Percentiles rank a stretch among this genome's conserved stretches.
These are phyloP conservation scores for Anniella stebbinsi DNA, from an alignment of 2,797 vertebrate genomes.

Conservation along the genomic window DNA sequence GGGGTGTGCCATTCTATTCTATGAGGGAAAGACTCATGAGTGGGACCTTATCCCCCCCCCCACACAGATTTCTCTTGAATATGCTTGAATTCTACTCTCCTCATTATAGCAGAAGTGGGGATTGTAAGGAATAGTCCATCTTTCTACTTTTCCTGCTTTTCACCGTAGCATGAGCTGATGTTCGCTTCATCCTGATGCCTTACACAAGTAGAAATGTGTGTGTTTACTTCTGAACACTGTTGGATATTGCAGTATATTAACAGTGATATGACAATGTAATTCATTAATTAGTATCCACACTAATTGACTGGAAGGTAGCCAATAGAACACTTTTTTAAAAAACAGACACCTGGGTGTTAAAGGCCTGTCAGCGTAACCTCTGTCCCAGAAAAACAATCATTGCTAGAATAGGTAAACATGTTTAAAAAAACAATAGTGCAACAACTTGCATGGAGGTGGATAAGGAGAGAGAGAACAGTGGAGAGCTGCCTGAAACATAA, in stretches of 20 bases:
- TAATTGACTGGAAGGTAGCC: background rate
- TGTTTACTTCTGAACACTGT: background rate
- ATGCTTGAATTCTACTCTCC: background rate
- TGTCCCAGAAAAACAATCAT: background rate
- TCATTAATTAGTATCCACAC: background rate
- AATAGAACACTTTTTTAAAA: background rate
- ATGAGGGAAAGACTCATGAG: background rate
- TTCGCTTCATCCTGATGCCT: background rate
- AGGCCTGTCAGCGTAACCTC: background rate
- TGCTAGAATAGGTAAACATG: background rate
- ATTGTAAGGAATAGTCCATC: too few relatives aligned
- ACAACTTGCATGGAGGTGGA: background rate
- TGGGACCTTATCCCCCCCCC: too few relatives aligned
- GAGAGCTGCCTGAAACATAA: background rate
- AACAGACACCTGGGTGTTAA: background rate
- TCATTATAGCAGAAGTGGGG: background rate
- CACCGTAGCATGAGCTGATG: background rate
- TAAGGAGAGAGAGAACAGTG: background rate
- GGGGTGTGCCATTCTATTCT: too few relatives aligned
- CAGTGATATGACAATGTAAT: background rate
- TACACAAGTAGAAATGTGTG: background rate
- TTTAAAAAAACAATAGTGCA: background rate
- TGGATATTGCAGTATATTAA: background rate
- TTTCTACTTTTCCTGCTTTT: background rate
- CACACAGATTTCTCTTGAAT: background rate